phyloP scores from a whole-genome alignment of 1,140 invertebrate genomes.

The Leptinotarsa defecta region DNA sequence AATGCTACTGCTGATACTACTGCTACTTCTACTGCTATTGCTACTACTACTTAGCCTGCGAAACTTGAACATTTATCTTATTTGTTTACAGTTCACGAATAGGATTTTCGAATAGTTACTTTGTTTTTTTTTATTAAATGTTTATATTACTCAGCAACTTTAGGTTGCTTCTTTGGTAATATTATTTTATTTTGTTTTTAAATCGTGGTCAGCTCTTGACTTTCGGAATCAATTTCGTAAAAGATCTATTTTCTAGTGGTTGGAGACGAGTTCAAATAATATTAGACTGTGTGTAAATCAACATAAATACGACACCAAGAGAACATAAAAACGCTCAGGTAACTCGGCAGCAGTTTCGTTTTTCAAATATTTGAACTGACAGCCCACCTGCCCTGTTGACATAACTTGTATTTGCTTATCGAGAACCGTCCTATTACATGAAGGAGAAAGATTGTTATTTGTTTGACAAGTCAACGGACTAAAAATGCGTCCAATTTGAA shows the following conservation, averaged over 20 bases:
- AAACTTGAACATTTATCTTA: too few relatives aligned
- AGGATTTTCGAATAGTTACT: too few relatives aligned
- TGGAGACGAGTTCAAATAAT: constrained; percentile 1
- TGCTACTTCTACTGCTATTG: too few relatives aligned
- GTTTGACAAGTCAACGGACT: constrained; percentile 13
- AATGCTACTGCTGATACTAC: too few relatives aligned
- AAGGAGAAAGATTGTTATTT: background rate
- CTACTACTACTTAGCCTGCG: too few relatives aligned
- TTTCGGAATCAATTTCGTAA: too few relatives aligned
- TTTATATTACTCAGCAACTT: too few relatives aligned
- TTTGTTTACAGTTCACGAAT: too few relatives aligned
- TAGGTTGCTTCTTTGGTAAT: too few relatives aligned
- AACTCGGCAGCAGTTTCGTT: constrained; percentile 15
- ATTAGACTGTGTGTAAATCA: constrained; percentile 11
- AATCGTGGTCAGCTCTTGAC: too few relatives aligned
- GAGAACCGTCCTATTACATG: constrained; percentile 19
- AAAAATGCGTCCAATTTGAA: constrained; percentile 16
- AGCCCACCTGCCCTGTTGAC: constrained; percentile 26
- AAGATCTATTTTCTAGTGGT: background rate
- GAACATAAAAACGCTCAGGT: constrained; percentile 15
- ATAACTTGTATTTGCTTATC: constrained; percentile 26
- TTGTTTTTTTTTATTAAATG: too few relatives aligned
- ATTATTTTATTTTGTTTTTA: too few relatives aligned
- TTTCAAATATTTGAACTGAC: constrained; percentile 25
- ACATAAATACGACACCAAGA: constrained; percentile 8